Conservation (phyloP, 2,797 vertebrate species). For the Loris lydekkerianus region DNA sequence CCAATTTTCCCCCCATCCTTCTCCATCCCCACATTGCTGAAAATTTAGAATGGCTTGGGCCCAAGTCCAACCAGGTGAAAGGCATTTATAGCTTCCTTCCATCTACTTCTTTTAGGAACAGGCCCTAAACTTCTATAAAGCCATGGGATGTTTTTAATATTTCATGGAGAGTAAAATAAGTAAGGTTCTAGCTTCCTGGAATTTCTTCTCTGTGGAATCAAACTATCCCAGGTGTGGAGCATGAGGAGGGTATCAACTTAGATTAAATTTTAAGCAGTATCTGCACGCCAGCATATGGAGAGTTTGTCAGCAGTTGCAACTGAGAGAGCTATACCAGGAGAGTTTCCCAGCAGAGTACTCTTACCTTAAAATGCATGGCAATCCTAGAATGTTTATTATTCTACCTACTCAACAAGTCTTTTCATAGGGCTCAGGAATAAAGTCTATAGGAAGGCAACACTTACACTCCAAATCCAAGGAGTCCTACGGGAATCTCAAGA, state of each 20-base stretch:
- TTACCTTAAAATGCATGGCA: conserved; percentile 52
- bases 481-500: not conserved
- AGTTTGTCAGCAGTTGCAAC: not conserved
- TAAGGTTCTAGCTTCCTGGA: not conserved
- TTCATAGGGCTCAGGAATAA: conserved; percentile 71
- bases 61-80: conserved; percentile 46
- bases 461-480: not conserved
- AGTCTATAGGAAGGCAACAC: conserved; percentile 62
- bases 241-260: not conserved
- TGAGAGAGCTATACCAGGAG: not conserved
- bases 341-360: not conserved
- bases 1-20: not conserved
- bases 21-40: not conserved
- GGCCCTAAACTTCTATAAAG: not conserved
- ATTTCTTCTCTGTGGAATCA: not conserved
- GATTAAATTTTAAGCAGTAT: not conserved
- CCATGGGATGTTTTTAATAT: conserved; percentile 30
- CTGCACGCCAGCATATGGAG: not conserved
- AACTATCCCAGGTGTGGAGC: not conserved
- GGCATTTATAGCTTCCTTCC: conserved; percentile 3
- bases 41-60: not conserved
- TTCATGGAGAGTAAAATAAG: conserved; percentile 4
- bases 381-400: conserved; percentile 70
- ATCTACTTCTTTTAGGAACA: not conserved
- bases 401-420: not conserved